Base-by-base conservation (phyloP, 2,888 invertebrate species). In the Sarcophaga caerulescens region DNA sequence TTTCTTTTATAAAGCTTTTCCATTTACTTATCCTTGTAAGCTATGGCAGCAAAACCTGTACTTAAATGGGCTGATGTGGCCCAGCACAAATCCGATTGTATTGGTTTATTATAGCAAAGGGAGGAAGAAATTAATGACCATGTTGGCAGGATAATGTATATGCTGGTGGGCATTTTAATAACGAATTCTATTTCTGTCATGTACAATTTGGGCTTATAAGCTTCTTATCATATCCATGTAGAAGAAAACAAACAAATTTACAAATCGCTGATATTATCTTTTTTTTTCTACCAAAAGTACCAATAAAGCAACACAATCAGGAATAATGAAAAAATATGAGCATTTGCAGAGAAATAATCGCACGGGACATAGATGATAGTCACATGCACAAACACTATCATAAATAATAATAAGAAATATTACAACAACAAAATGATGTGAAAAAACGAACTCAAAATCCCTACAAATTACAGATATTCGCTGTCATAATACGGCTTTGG, bases 401-500 rank as follows among this genome's bases (percentile, higher is more conserved):
- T 35, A 82, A 79, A 19, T 23, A 74, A 70, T 70, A 75, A 70
- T 70, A 82, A 73, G 66, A 65, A 74, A 78, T 84, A 75, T 65
- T 60, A 84, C 21, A 70, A 77, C n/a, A 80, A 74, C 45, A 44
- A 76, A 65, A 63, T 21, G 62, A 45, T 70, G 4, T 73, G 25
- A 45, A 60, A 62, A 1, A 35, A n/a, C n/a, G 52, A 82, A 82
- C 79, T 80, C 57, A 84, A 35, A 87, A 87, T 85, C 85, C 82
- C 63, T 80, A 87, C 87, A 87, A 87, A 87, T 87, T 87, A 85
- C 87, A 82, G 68, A 87, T 82, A 87, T 87, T 85, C 79, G 73
- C 82, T 79, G 35, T 35, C 35, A 84, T 85, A 87, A 84, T 87
- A 82, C 80, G 85, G 81, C 81, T 85, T 87, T 84, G 75, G 81